Evolutionary conservation across 2,888 invertebrate genomes (phyloP).

Genomic region (Xestia c-nigrum): DNA sequence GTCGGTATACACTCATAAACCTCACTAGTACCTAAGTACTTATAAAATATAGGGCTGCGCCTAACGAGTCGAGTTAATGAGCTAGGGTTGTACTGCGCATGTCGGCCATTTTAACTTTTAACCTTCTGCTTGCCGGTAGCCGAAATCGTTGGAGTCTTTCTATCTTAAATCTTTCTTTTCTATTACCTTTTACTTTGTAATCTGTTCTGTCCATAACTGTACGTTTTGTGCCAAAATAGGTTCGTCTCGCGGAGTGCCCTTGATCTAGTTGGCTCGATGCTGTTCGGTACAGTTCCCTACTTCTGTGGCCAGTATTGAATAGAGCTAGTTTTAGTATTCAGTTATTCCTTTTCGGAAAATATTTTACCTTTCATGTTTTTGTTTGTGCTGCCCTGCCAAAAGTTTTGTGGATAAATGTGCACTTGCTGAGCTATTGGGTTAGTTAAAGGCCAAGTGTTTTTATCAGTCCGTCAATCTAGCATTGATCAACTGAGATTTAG

Average conservation of each 20-base stretch:
- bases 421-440: not conserved
- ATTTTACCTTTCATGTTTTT: slow-evolving; percentile 19
- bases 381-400: not conserved
- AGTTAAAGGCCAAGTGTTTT: not conserved
- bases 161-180: slow-evolving; percentile 34
- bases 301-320: slow-evolving; percentile 27
- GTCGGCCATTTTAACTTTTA: slow-evolving; percentile 48
- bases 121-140: slow-evolving; percentile 34
- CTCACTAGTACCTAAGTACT: slow-evolving; percentile 49
- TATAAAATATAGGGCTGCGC: slow-evolving; percentile 53
- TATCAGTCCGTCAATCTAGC: not conserved
- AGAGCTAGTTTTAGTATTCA: slow-evolving; percentile 38
- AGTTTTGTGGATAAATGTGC: not conserved
- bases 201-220: slow-evolving; percentile 40
- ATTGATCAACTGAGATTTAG: not conserved
- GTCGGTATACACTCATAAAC: slow-evolving; percentile 31
- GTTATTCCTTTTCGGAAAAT: slow-evolving; percentile 38
- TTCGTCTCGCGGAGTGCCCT: slow-evolving; percentile 35
- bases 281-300: not conserved
- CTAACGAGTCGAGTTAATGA: slow-evolving; percentile 56
- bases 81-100: slow-evolving; percentile 57
- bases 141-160: slow-evolving; percentile 22
- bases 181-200: slow-evolving; percentile 40
- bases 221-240: slow-evolving; percentile 48
- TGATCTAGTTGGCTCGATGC: slow-evolving; percentile 52